A percentile compares a stretch with the other conserved stretches of the same genome.
These are phyloP conservation scores for Microctenopoma steveboyesi DNA, from an alignment of 2,797 vertebrate genomes.

Conservation along the genomic window DNA sequence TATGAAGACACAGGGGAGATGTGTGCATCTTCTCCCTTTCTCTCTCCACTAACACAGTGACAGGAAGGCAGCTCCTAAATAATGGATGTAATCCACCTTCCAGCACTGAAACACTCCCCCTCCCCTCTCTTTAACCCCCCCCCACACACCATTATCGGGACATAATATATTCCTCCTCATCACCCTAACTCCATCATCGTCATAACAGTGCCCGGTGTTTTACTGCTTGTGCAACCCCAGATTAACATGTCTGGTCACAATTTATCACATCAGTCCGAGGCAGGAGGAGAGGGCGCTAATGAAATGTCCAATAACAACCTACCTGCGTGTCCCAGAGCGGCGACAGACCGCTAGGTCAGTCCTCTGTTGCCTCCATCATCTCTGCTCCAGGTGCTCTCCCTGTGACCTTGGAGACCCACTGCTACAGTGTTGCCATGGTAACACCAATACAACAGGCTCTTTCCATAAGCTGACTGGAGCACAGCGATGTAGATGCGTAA, in stretches of 20 bases:
- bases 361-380: constrained; percentile 58
- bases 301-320: constrained; percentile 63
- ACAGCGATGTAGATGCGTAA: constrained; percentile 47
- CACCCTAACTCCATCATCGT: constrained; percentile 42
- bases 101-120: constrained; percentile 52
- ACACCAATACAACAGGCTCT: constrained; percentile 79
- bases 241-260: constrained; percentile 68
- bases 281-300: constrained; percentile 58
- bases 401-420: constrained; percentile 87
- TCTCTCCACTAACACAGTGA: constrained; percentile 40
- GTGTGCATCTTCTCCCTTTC: constrained; percentile 39
- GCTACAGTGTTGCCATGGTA: constrained; percentile 88
- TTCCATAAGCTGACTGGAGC: constrained; percentile 78
- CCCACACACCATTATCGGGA: constrained; percentile 58
- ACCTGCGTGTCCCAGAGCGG: constrained; percentile 4
- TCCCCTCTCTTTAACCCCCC: constrained; percentile 61
- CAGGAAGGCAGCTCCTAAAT: constrained; percentile 65
- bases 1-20: constrained; percentile 17
- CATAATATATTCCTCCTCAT: constrained; percentile 52
- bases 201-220: constrained; percentile 45
- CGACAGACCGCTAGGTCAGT: constrained; percentile 45
- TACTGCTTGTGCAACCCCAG: constrained; percentile 62
- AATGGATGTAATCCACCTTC: constrained; percentile 76
- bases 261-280: constrained; percentile 56
- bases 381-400: constrained; percentile 58